A percentile compares a stretch with the other conserved stretches of the same genome.
These are phyloP conservation scores for Eumacrocentrus americanus DNA, from an alignment of 2,888 invertebrate genomes.

Conservation along the genomic window DNA sequence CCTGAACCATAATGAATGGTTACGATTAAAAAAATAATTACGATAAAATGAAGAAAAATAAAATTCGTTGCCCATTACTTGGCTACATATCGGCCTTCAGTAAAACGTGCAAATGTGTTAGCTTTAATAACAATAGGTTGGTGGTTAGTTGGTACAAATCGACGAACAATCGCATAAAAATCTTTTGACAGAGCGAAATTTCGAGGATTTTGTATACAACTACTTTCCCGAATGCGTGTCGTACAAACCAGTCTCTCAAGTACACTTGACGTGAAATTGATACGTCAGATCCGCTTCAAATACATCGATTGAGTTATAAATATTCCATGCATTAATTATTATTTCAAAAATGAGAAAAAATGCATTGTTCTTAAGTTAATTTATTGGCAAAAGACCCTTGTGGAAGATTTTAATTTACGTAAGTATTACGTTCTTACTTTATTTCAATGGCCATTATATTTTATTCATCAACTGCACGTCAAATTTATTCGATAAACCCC, in stretches of 20 bases:
- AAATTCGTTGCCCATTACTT: conserved; percentile 14
- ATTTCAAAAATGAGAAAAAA: background rate
- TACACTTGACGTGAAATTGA: conserved; percentile 4
- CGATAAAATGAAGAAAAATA: conserved; percentile 9
- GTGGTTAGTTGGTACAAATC: conserved; percentile 13
- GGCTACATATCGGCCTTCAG: background rate
- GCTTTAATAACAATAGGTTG: conserved; percentile 22
- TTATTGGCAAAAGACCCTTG: background rate
- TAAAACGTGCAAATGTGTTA: conserved; percentile 9
- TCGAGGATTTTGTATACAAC: background rate
- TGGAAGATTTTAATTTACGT: background rate
- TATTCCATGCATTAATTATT: background rate
- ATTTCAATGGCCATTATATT: conserved; percentile 7
- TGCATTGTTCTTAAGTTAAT: background rate
- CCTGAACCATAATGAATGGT: background rate
- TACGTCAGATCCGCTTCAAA: background rate
- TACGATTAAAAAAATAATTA: conserved; percentile 6
- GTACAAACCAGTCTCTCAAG: conserved; percentile 1
- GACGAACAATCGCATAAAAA: conserved; percentile 2
- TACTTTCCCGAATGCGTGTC: background rate
- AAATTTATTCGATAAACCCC: conserved; percentile 7
- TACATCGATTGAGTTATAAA: background rate
- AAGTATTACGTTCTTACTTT: conserved; percentile 5
- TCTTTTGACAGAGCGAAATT: background rate
- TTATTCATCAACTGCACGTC: conserved; percentile 18